Base-by-base conservation (phyloP, 1,140 invertebrate species). In the Dendrolimus kikuchii region DNA sequence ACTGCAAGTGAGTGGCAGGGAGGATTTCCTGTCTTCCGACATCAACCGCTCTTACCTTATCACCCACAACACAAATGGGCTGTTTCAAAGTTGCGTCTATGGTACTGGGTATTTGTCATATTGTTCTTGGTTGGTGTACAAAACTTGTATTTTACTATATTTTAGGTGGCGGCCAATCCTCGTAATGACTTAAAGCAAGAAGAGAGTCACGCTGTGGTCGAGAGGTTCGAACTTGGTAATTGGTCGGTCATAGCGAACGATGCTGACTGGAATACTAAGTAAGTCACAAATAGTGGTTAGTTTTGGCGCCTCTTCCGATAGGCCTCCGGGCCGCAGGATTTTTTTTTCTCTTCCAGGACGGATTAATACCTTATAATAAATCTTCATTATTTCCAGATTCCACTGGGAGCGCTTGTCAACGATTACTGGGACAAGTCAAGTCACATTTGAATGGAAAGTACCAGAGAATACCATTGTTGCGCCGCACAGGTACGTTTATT, bases 231-330 rank as follows among this genome's bases (percentile, higher is more conserved):
- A 10, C 73, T 80, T 2, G 75, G 87, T 38, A 53, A 80, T 8
- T 97, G 95, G 95, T 81, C 86, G 47, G 78, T 92, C 1, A 83
- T 95, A 0, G 94, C 94, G 7, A 96, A 93, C 0, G 96, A 98
- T 74, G 92, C 93, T 37, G 91, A 93, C 70, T 97, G 95, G 95
- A 93, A 96, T 72, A 98, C 96, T 0, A 93, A 87, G 93, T 95
- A 77, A 78, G 70, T 66, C 7, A 38, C 5, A 44, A 23, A 23
- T 23, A 23, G 23, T 23, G 23, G 23, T 23, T 23, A 2, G 23
- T 23, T 23, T 23, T 23, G 23, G 23, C 3, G 23, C 23, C 23
- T 23, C 23, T 23, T 23, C 23, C 23, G 23, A 23, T 23, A 23
- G 23, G 23, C 23, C 23, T 23, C 23, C 23, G 23, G 1, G 23